Base-by-base conservation (phyloP, 2,888 invertebrate species). In the Stegophylla sp. region DNA sequence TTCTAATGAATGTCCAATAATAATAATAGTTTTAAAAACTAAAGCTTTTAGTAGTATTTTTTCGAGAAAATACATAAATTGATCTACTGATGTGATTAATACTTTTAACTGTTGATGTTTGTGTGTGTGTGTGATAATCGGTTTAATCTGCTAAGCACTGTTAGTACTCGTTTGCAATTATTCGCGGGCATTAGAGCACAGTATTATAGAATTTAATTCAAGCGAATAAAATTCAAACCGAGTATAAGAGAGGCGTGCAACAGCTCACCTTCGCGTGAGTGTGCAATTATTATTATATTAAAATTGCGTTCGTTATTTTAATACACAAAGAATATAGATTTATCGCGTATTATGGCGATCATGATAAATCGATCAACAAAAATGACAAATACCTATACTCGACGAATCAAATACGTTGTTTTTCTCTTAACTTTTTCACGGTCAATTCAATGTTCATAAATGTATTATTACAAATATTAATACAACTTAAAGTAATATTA, bases 271-370 rank as follows among this genome's bases (percentile, higher is more conserved):
- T 73, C 73, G 15, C 26, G 12, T 7, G 72, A 41, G 26, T 59
- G 26, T 26, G 41, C 61, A 45, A 72, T 59, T n/a, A 73, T 59
- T 59, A 53, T 34, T 53, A 67, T 51, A n/a, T n/a, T n/a, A n/a
- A n/a, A n/a, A n/a, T n/a, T 51, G 28, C 15, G 51, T 28, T 51
- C 5, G 20, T 71, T 59, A 15, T 61, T 61, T 28, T 61, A 28
- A 28, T 61, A 5, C n/a, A n/a, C n/a, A n/a, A n/a, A n/a, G n/a
- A n/a, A n/a, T 15, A 28, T 61, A 61, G 17, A 34, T 10, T n/a
- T n/a, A 15, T 72, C 56, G 26, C 59, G 28, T 59, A 59, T 61
- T 73, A 17, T 72, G 72, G 56, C 59, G n/a, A 28, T 72, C 53
- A 41, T 61, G 12, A 72, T 56, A 41, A 56, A 73, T 61, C 13